Evolutionary conservation across 2,888 invertebrate species (phyloP).

Genomic region (Molanna angustata): DNA sequence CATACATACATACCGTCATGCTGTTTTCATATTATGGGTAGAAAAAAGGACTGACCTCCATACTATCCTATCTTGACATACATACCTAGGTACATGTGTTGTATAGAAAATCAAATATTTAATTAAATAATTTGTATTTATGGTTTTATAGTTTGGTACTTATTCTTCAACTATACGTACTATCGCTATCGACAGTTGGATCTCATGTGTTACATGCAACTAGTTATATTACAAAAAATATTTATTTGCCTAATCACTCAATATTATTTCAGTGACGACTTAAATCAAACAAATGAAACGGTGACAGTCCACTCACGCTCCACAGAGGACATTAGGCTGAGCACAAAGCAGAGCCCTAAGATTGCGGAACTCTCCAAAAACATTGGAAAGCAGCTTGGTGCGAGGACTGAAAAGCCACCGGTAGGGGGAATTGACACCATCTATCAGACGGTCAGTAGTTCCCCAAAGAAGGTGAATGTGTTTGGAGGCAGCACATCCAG

Average conservation of each 20-base stretch:
- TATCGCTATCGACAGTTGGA: too few species aligned
- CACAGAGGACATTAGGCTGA: conserved; percentile 42
- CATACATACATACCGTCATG: too few species aligned
- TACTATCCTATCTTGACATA: too few species aligned
- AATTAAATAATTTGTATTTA: too few species aligned
- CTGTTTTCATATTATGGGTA: too few species aligned
- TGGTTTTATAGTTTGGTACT: too few species aligned
- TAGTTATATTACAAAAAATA: too few species aligned
- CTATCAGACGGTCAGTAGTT: conserved; percentile 32
- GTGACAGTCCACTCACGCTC: conserved; percentile 37
- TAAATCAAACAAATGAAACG: conserved; percentile 42
- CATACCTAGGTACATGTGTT: too few species aligned
- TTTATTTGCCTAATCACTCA: conserved; percentile 5
- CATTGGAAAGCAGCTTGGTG: conserved; percentile 55
- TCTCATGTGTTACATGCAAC: too few species aligned
- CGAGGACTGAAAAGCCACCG: conserved; percentile 41
- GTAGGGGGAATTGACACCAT: conserved; percentile 41
- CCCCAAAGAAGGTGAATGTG: conserved; percentile 41
- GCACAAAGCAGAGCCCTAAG: conserved; percentile 52
- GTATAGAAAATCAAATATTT: too few species aligned
- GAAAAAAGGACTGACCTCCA: too few species aligned
- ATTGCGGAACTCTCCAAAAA: conserved; percentile 55
- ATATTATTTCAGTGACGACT: conserved; percentile 46
- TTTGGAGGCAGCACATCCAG: conserved; percentile 45
- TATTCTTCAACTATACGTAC: too few species aligned